Percentiles rank a stretch among this genome's conserved stretches.
Conservation (phyloP, 2,797 vertebrate genomes). For the Anabacerthia variegaticeps region DNA sequence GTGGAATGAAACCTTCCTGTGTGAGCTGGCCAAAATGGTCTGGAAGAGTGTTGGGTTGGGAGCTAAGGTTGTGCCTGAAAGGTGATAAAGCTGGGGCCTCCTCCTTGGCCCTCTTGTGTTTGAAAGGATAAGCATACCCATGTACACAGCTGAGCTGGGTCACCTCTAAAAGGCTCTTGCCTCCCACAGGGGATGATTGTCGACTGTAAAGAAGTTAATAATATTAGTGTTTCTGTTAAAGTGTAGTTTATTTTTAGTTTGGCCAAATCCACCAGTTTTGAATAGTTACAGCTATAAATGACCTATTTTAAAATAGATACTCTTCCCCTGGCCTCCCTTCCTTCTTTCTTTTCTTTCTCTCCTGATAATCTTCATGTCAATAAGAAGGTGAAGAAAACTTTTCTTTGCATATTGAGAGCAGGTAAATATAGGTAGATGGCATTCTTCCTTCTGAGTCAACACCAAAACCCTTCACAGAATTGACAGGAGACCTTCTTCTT, state of each 20-base stretch:
- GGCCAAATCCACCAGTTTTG: background rate
- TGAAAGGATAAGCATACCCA: background rate
- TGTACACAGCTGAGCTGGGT: background rate
- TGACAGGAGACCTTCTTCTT: background rate
- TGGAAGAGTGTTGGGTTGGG: background rate
- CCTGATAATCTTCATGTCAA: background rate
- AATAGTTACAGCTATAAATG: background rate
- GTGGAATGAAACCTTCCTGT: background rate
- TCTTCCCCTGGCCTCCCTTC: background rate
- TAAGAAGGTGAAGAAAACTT: background rate
- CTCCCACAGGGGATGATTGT: background rate
- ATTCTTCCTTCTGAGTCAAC: constrained; percentile 11
- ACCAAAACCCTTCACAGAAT: background rate
- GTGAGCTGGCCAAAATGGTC: background rate
- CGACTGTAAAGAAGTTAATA: background rate
- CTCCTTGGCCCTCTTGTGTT: background rate
- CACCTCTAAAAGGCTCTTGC: background rate
- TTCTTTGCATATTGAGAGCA: background rate
- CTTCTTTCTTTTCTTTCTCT: background rate
- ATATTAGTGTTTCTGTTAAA: background rate
- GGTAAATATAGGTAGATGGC: background rate
- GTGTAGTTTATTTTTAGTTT: constrained; percentile 12
- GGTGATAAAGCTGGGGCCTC: background rate
- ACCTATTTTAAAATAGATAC: background rate
- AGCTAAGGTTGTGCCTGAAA: background rate